phyloP scores from a whole-genome alignment of 2,113 vertebrate genomes.

The Cygnus buccinator region DNA sequence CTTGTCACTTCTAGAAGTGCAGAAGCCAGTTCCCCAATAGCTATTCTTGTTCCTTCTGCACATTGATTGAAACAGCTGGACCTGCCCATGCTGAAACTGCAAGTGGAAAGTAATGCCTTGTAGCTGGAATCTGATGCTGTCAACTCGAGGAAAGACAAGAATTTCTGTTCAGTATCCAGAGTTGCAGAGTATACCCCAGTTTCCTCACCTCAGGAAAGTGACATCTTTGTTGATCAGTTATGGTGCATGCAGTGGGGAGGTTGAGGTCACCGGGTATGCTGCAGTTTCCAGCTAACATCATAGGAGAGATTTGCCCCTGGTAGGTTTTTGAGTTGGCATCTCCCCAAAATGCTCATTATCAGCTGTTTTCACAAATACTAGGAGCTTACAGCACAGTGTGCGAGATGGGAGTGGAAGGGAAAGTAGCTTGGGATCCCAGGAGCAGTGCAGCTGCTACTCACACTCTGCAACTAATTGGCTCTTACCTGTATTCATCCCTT shows the following conservation, averaged over 20 bases:
- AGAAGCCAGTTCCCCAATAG: not conserved
- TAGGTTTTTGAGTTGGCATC: not conserved
- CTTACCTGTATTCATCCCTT: slow-evolving; percentile 81
- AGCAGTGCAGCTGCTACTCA: not conserved
- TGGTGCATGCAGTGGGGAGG: not conserved
- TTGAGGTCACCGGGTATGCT: not conserved
- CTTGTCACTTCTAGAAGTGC: not conserved
- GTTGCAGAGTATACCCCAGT: not conserved
- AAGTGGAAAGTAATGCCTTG: not conserved
- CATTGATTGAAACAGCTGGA: not conserved
- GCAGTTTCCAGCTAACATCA: not conserved
- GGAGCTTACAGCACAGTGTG: not conserved
- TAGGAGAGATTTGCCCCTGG: not conserved
- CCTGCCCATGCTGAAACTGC: not conserved
- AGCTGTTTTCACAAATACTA: not conserved
- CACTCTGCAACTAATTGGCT: slow-evolving; percentile 69
- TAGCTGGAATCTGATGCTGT: not conserved
- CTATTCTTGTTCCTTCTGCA: not conserved
- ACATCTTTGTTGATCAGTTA: not conserved
- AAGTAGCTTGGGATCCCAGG: not conserved
- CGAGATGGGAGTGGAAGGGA: not conserved
- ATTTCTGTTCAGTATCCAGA: not conserved
- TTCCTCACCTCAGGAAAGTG: not conserved
- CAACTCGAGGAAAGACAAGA: not conserved
- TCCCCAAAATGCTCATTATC: not conserved